A percentile compares a stretch with the other conserved stretches of the same genome.
Conservation (phyloP, 2,888 invertebrate genomes). For the Nudaria mundana region DNA sequence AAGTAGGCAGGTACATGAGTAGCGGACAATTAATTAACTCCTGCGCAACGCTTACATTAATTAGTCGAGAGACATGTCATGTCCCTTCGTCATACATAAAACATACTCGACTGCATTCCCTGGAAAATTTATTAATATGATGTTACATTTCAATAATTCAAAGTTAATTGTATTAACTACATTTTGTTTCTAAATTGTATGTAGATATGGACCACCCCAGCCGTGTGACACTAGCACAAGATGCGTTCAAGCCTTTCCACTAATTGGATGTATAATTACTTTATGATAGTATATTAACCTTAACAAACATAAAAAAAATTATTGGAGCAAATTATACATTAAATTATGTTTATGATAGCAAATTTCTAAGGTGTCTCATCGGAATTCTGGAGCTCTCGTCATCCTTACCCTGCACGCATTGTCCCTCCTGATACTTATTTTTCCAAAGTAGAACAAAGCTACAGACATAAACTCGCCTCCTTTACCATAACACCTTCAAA, state of each 20-base stretch:
- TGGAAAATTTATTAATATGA: constrained; percentile 56
- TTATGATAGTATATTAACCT: constrained; percentile 44
- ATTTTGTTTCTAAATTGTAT: constrained; percentile 27
- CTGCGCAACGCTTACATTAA: constrained; percentile 73
- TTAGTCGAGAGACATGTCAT: constrained; percentile 64
- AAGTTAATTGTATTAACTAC: constrained; percentile 31
- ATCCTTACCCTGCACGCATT: too few relatives aligned
- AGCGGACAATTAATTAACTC: constrained; percentile 76
- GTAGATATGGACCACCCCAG: constrained; percentile 54
- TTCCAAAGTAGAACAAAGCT: too few relatives aligned
- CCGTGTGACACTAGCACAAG: constrained; percentile 37
- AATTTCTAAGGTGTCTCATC: too few relatives aligned
- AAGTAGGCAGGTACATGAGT: too few relatives aligned
- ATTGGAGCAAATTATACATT: too few relatives aligned
- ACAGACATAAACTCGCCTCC: too few relatives aligned
- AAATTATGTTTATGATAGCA: constrained; percentile 58
- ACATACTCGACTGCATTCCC: constrained; percentile 49
- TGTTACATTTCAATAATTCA: constrained; percentile 48
- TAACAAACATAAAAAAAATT: too few relatives aligned
- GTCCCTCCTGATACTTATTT: too few relatives aligned
- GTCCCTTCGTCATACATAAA: constrained; percentile 66
- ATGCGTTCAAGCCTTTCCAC: constrained; percentile 37
- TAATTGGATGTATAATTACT: constrained; percentile 58
- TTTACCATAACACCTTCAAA: too few relatives aligned
- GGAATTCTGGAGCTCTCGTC: too few relatives aligned